Percentiles rank a stretch among this genome's conserved stretches.
phyloP scores from a whole-genome alignment of 2,888 invertebrate species.

The Ophraella communa region DNA sequence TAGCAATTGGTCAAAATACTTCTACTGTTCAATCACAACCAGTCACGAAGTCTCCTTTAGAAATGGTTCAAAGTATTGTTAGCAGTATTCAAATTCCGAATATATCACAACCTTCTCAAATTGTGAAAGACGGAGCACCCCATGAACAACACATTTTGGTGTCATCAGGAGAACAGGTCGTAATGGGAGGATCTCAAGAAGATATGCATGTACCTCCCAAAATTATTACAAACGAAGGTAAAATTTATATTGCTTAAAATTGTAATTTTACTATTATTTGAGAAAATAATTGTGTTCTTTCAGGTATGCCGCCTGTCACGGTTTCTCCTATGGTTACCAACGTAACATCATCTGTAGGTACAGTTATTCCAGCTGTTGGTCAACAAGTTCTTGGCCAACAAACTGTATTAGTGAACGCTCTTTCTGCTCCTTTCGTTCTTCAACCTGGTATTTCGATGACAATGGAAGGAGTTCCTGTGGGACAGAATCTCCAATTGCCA shows the following conservation, averaged over 20 bases:
- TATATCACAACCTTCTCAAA: slow-evolving; percentile 51
- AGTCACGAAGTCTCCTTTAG: slow-evolving; percentile 69
- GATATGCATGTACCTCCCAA: slow-evolving; percentile 66
- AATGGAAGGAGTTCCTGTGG: slow-evolving; percentile 67
- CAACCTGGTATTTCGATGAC: slow-evolving; percentile 78
- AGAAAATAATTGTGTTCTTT: not conserved
- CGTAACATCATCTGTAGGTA: slow-evolving; percentile 70
- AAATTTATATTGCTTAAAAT: not conserved
- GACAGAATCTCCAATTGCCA: slow-evolving; percentile 73
- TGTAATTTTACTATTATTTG: not conserved
- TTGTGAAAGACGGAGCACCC: slow-evolving; percentile 56
- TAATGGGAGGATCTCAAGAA: slow-evolving; percentile 66
- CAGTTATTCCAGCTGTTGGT: slow-evolving; percentile 68
- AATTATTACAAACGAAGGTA: slow-evolving; percentile 39
- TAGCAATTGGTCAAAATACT: slow-evolving; percentile 28
- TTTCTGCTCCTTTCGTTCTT: slow-evolving; percentile 79
- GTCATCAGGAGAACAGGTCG: slow-evolving; percentile 76
- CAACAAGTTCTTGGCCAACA: slow-evolving; percentile 77
- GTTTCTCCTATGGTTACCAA: slow-evolving; percentile 70
- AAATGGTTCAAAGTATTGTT: slow-evolving; percentile 81
- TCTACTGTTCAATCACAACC: slow-evolving; percentile 41
- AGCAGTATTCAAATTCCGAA: slow-evolving; percentile 70
- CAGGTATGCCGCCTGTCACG: slow-evolving; percentile 66
- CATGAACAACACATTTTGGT: slow-evolving; percentile 79
- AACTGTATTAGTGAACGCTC: slow-evolving; percentile 80